Evolutionary conservation across 2,888 invertebrate species (phyloP).

Genomic region (Plebejus melissa): DNA sequence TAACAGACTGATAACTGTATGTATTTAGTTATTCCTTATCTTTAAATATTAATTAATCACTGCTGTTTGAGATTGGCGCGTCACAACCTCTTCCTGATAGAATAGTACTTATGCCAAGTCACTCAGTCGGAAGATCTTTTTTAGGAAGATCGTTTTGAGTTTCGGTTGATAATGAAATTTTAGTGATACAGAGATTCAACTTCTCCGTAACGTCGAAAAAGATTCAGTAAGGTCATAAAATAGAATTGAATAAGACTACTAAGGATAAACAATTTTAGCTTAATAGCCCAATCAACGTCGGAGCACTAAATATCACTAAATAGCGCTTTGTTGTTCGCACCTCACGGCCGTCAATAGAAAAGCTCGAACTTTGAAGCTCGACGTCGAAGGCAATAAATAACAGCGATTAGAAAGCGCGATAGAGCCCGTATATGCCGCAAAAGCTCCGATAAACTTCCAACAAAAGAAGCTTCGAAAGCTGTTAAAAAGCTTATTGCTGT

Average conservation of each 20-base stretch:
- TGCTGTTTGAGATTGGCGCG: too few species aligned
- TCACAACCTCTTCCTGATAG: too few species aligned
- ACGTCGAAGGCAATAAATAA: slow-evolving; percentile 25
- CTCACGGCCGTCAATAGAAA: slow-evolving; percentile 13
- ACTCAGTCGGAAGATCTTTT: too few species aligned
- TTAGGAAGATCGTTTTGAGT: too few species aligned
- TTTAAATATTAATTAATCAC: too few species aligned
- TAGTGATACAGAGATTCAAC: background rate
- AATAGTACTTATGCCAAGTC: too few species aligned
- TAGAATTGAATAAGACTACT: background rate
- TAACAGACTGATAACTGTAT: too few species aligned
- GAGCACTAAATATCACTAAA: slow-evolving; percentile 5
- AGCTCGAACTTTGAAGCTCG: slow-evolving; percentile 24
- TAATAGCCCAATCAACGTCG: background rate
- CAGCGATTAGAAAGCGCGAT: slow-evolving; percentile 27
- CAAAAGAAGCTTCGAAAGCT: slow-evolving; percentile 21
- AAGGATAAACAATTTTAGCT: background rate
- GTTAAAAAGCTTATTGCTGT: slow-evolving; percentile 20
- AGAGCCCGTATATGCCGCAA: slow-evolving; percentile 27
- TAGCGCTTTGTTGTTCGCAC: slow-evolving; percentile 13
- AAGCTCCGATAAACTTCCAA: slow-evolving; percentile 26
- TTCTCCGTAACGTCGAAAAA: background rate
- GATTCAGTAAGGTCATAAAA: background rate
- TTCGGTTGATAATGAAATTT: too few species aligned
- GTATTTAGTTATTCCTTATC: too few species aligned